Evolutionary conservation across 2,797 vertebrate species (phyloP), one percentile per base, ranked within the genome.

Genomic region (Molossus molossus): DNA sequence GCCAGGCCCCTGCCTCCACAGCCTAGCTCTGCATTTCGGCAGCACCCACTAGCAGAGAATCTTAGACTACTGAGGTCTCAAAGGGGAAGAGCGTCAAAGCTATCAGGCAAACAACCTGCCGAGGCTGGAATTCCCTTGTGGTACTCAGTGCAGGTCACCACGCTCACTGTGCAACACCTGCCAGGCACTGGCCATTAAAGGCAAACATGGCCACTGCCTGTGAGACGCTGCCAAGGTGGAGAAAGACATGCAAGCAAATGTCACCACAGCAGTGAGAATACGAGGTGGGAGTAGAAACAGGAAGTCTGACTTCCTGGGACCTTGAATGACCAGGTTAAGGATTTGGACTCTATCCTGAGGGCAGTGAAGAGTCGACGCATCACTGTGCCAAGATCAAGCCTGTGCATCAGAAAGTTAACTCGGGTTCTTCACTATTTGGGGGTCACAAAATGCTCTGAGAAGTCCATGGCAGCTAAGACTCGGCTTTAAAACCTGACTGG

Each of bases 251-350:
- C 21, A 57, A 18, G 45, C 17, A 17, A 62, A 92, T 1, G 1
- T 17, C 12, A 73, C 50, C 48, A 20, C 2, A 10, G 20, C 0
- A 7, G 62, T 3, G 7, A 83, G 69, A 81, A 6, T 10, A 70
- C 6, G 6, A 40, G 27, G 25, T 4, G 2, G 65, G 9, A 69
- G 15, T 3, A 55, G 48, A 76, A 12, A 90, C 69, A 84, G 76
- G 40, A 72, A 93, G 2, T 40, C 76, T 90, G 83, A 65, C 25
- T 50, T 70, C 70, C 88, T 72, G 12, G 17, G 65, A 76, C 37
- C 91, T 13, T 33, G 33, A 85, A 70, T n/a, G 40, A 75, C 73
- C 69, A 15, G 23, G 25, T 82, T 64, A 93, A 91, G 84, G 79
- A 88, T 10, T 4, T 2, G 40, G 33, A 90, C 45, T 29, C 37